phyloP scores from a whole-genome alignment of 2,113 vertebrate genomes.

The Silurus meridionalis region DNA sequence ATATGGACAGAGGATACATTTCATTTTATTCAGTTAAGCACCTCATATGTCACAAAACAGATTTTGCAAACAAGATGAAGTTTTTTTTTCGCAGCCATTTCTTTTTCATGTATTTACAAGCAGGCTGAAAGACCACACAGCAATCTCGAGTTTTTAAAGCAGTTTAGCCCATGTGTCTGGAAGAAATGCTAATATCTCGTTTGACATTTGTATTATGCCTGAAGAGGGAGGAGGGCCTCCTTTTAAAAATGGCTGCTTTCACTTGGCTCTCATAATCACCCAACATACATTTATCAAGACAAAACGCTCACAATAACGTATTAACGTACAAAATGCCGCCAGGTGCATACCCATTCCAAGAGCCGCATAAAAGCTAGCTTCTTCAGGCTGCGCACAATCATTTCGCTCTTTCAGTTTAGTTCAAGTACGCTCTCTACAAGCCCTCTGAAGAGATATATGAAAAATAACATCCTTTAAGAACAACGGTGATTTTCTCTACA shows the following conservation, averaged over 20 bases:
- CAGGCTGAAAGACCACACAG: neutral
- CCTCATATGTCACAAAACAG: conserved; percentile 12
- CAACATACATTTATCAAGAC: conserved; percentile 43
- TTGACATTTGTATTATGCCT: conserved; percentile 39
- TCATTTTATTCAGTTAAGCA: neutral
- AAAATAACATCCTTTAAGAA: conserved; percentile 56
- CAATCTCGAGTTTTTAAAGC: conserved; percentile 16
- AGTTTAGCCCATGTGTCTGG: conserved; percentile 28
- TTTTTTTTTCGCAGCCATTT: neutral
- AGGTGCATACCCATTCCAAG: conserved; percentile 70
- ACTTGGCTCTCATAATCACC: conserved; percentile 35
- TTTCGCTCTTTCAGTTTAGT: conserved; percentile 34
- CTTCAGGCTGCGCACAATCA: conserved; percentile 33
- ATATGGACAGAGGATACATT: conserved; percentile 14
- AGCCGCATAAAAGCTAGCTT: conserved; percentile 44
- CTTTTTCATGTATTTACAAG: conserved; percentile 7
- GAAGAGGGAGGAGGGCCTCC: conserved; percentile 35
- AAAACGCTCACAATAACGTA: conserved; percentile 43
- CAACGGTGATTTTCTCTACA: conserved; percentile 57
- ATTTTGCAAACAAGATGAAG: conserved; percentile 6
- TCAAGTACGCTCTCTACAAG: conserved; percentile 38
- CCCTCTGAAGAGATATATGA: conserved; percentile 37
- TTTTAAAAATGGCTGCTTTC: conserved; percentile 35
- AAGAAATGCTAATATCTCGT: conserved; percentile 43
- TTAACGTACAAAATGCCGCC: conserved; percentile 67